A percentile compares a stretch with the other conserved stretches of the same genome.
These are phyloP conservation scores for Takifugu ocellatus DNA, from an alignment of 2,797 vertebrate genomes.

Conservation along the genomic window DNA sequence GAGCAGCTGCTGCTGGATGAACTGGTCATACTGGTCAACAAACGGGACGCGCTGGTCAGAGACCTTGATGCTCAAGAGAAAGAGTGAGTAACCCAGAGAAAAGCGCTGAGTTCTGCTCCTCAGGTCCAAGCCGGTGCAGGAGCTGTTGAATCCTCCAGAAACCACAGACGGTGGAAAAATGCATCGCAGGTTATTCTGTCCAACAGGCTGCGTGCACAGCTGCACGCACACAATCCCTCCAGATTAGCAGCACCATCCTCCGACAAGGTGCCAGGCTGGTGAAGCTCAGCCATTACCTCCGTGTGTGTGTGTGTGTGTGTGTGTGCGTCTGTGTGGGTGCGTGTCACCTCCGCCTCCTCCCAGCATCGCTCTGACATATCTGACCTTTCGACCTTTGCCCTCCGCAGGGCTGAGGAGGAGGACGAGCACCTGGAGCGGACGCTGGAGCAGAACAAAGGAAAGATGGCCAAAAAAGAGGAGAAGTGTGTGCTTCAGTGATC, in stretches of 20 bases:
- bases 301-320: slow-evolving; percentile 1
- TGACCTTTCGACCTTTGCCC: slow-evolving; percentile 63
- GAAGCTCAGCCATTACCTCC: slow-evolving; percentile 44
- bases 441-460: slow-evolving; percentile 99
- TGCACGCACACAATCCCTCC: slow-evolving; percentile 37
- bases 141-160: slow-evolving; percentile 1
- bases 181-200: background rate
- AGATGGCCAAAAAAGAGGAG: slow-evolving; percentile 99
- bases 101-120: background rate
- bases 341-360: background rate
- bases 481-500: slow-evolving; percentile 93
- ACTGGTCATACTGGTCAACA: slow-evolving; percentile 96
- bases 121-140: background rate
- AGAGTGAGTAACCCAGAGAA: slow-evolving; percentile 80
- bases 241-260: slow-evolving; percentile 22
- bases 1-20: slow-evolving; percentile 96
- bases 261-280: slow-evolving; percentile 35
- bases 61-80: slow-evolving; percentile 97
- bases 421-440: slow-evolving; percentile 98
- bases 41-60: slow-evolving; percentile 91
- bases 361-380: slow-evolving; percentile 1
- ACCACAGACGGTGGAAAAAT: slow-evolving; percentile 5
- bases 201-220: slow-evolving; percentile 24
- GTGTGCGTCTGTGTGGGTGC: background rate
- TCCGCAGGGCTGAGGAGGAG: slow-evolving; percentile 92